phyloP scores from a whole-genome alignment of 2,113 vertebrate species.

The Mesoclemmys tuberculata region DNA sequence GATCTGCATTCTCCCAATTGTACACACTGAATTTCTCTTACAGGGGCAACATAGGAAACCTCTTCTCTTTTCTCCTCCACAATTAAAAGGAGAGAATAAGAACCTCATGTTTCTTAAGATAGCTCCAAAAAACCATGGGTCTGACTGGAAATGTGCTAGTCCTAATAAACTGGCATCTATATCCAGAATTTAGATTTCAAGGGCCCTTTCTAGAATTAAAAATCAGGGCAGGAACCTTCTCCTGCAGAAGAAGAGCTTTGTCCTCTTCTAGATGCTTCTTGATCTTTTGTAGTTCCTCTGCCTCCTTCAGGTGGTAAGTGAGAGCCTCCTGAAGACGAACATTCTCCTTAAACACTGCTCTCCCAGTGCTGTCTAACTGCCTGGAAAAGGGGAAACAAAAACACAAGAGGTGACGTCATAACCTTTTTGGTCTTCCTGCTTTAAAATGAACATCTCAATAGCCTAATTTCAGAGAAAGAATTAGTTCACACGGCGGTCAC shows the following conservation, averaged over 20 bases:
- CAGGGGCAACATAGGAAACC: background rate
- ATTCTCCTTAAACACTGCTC: slow-evolving; percentile 85
- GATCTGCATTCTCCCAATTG: background rate
- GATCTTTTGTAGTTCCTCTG: slow-evolving; percentile 74
- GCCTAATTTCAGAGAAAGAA: background rate
- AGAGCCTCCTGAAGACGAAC: slow-evolving; percentile 81
- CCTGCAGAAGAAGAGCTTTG: slow-evolving; percentile 73
- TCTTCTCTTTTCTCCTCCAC: background rate
- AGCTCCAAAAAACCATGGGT: background rate
- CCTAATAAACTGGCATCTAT: background rate
- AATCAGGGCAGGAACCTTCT: slow-evolving; percentile 81
- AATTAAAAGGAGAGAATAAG: background rate
- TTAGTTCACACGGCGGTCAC: background rate
- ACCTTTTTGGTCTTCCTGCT: background rate
- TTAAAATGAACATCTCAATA: background rate
- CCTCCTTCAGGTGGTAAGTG: slow-evolving; percentile 80
- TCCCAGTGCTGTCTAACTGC: slow-evolving; percentile 82
- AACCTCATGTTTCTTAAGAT: background rate
- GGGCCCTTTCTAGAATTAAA: background rate
- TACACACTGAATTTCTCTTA: background rate
- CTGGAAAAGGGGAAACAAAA: slow-evolving; percentile 65
- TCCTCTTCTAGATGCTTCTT: slow-evolving; percentile 73
- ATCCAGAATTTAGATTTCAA: background rate
- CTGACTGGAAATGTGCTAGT: background rate
- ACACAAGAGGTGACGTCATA: background rate